Conservation (phyloP, 2,888 invertebrate genomes). For the Octonoba sinensis region DNA sequence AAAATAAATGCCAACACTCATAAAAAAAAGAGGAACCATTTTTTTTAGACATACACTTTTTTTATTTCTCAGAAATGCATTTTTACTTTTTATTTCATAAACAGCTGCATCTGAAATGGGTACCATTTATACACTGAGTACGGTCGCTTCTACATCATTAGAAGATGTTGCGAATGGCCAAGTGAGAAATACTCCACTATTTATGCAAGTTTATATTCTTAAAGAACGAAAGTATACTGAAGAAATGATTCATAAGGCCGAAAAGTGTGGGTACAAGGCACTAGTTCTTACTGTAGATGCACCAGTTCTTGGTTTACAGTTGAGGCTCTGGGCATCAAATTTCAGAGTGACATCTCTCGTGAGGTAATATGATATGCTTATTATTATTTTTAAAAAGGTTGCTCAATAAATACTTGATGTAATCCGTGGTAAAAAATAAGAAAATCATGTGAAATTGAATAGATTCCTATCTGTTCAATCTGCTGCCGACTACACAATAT, state of each 20-base stretch:
- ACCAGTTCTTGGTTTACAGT: slow-evolving; percentile 73
- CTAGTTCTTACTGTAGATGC: slow-evolving; percentile 90
- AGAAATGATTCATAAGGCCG: slow-evolving; percentile 82
- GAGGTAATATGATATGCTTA: slow-evolving; percentile 72
- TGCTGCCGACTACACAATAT: too few species aligned
- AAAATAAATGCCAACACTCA: too few species aligned
- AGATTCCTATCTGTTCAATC: too few species aligned
- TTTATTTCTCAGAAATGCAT: too few species aligned
- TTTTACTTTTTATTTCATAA: too few species aligned
- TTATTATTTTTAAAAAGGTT: too few species aligned
- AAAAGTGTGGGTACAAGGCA: slow-evolving; percentile 85
- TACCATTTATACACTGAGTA: slow-evolving; percentile 85
- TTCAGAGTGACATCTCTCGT: slow-evolving; percentile 86
- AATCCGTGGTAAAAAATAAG: too few species aligned
- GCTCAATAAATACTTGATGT: too few species aligned
- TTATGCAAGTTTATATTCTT: slow-evolving; percentile 94
- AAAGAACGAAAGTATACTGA: slow-evolving; percentile 81
- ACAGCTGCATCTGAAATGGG: slow-evolving; percentile 82
- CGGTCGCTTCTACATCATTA: slow-evolving; percentile 86
- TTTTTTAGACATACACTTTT: too few species aligned
- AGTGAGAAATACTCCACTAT: slow-evolving; percentile 83
- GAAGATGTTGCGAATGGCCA: slow-evolving; percentile 87
- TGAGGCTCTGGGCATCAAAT: slow-evolving; percentile 84
- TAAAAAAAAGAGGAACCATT: too few species aligned
- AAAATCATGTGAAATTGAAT: too few species aligned